These are phyloP conservation scores for Lutraria rhynchaena DNA, from an alignment of 1,140 invertebrate species.

Conservation along the genomic window DNA sequence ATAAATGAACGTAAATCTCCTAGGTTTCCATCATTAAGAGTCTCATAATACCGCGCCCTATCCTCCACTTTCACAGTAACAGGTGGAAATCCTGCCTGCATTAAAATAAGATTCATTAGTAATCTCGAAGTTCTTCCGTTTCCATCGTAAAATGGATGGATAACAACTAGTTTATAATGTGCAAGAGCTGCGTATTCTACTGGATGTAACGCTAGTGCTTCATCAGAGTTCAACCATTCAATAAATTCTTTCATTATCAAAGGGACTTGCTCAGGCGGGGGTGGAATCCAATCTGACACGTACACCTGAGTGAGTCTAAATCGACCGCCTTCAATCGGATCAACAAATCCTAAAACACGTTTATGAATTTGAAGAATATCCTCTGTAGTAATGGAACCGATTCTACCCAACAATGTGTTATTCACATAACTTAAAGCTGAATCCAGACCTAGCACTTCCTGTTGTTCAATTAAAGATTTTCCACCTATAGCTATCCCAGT, in stretches of 20 bases:
- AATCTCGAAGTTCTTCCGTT: slow-evolving; percentile 97
- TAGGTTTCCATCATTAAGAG: slow-evolving; percentile 94
- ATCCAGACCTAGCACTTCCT: slow-evolving; percentile 92
- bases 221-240: slow-evolving; percentile 93
- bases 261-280: slow-evolving; percentile 90
- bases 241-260: slow-evolving; percentile 94
- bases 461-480: slow-evolving; percentile 97
- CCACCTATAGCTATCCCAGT: slow-evolving; percentile 95
- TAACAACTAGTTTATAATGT: slow-evolving; percentile 97
- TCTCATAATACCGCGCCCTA: slow-evolving; percentile 89
- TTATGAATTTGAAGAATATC: slow-evolving; percentile 97
- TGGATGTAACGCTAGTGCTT: slow-evolving; percentile 87
- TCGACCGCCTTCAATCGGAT: slow-evolving; percentile 83
- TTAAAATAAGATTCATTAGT: slow-evolving; percentile 98
- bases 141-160: slow-evolving; percentile 90
- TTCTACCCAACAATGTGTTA: slow-evolving; percentile 88
- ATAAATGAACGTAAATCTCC: slow-evolving; percentile 89
- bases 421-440: slow-evolving; percentile 98
- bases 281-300: slow-evolving; percentile 95
- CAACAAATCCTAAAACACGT: slow-evolving; percentile 95
- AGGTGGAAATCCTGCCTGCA: slow-evolving; percentile 98
- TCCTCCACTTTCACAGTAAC: slow-evolving; percentile 97
- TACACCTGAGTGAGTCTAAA: slow-evolving; percentile 87
- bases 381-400: slow-evolving; percentile 89
- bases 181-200: slow-evolving; percentile 94